Evolutionary conservation across 1,140 invertebrate species (phyloP).

Genomic region (Planococcus citri): DNA sequence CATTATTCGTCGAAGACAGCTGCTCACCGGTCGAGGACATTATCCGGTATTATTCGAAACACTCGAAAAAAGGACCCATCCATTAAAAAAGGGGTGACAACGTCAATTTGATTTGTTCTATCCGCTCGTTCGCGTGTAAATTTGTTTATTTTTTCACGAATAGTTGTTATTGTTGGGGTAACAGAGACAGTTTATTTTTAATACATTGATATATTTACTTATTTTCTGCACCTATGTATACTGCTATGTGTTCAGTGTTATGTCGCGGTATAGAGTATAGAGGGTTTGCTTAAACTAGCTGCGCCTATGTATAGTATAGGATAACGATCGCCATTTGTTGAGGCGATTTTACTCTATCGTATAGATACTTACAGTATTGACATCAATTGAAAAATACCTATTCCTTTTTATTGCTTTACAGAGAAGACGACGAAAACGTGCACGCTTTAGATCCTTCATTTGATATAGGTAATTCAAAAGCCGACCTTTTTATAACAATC

Average conservation of each 20-base stretch:
- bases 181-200: conserved; percentile 13
- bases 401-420: neutral
- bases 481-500: conserved; percentile 1
- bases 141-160: conserved; percentile 14
- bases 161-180: conserved; percentile 19
- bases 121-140: conserved; percentile 15
- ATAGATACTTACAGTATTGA: neutral
- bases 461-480: neutral
- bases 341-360: too few species aligned
- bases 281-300: neutral
- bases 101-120: conserved; percentile 18
- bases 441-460: neutral
- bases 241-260: too few species aligned
- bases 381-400: neutral
- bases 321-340: too few species aligned
- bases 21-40: conserved; percentile 5
- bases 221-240: neutral
- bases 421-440: neutral
- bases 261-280: too few species aligned
- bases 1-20: conserved; percentile 9
- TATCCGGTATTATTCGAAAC: conserved; percentile 11
- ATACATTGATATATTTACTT: conserved; percentile 8
- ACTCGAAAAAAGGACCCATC: conserved; percentile 17
- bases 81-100: conserved; percentile 19
- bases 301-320: neutral